These are phyloP conservation scores for Microplitis manilae DNA, from an alignment of 2,888 invertebrate species.

Conservation along the genomic window DNA sequence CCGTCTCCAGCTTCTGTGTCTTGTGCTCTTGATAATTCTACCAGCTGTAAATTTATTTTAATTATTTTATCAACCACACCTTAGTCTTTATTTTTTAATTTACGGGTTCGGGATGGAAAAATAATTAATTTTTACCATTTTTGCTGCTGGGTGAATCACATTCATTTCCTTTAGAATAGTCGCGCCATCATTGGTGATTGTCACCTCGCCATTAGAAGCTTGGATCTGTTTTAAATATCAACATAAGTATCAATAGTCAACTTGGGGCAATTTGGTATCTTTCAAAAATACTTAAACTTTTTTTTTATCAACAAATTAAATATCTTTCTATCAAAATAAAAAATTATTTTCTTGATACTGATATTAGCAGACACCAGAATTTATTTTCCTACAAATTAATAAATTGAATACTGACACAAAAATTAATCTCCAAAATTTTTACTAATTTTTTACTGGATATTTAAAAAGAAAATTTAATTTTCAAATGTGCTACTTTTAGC, in stretches of 20 bases:
- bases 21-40: slow-evolving; percentile 98
- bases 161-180: slow-evolving; percentile 99
- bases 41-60: slow-evolving; percentile 78
- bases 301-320: too few relatives aligned
- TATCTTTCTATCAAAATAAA: neutral
- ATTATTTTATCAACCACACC: neutral
- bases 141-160: slow-evolving; percentile 98
- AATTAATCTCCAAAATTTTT: too few relatives aligned
- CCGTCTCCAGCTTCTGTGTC: slow-evolving; percentile 99
- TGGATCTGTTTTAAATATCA: slow-evolving; percentile 82
- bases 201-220: slow-evolving; percentile 96
- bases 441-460: too few relatives aligned
- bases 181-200: slow-evolving; percentile 99
- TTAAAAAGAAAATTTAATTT: too few relatives aligned
- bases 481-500: too few relatives aligned
- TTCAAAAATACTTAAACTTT: too few relatives aligned
- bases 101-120: neutral
- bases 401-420: too few relatives aligned
- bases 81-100: neutral
- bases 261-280: too few relatives aligned
- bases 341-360: too few relatives aligned
- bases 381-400: too few relatives aligned
- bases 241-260: neutral
- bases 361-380: too few relatives aligned
- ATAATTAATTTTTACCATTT: slow-evolving; percentile 82